A percentile compares a stretch with the other conserved stretches of the same genome.
These are phyloP conservation scores for Donacobius atricapilla DNA, from an alignment of 2,113 vertebrate genomes.

Conservation along the genomic window DNA sequence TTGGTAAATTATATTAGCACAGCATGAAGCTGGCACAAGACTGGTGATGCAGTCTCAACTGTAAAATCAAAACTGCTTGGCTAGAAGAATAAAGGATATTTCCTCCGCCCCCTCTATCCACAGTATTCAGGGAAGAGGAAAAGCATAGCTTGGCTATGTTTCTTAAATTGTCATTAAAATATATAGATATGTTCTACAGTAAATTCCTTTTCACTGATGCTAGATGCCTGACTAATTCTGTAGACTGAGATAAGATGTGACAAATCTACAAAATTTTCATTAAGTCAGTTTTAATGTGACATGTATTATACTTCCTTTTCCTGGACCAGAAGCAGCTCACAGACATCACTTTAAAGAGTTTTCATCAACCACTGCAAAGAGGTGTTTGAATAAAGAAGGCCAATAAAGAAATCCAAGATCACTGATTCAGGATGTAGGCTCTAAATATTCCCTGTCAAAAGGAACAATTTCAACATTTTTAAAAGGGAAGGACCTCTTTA, in stretches of 20 bases:
- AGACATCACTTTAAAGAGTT: not conserved
- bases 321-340: not conserved
- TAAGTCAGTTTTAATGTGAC: not conserved
- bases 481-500: not conserved
- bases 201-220: not conserved
- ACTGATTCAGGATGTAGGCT: not conserved
- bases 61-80: conserved; percentile 1
- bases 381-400: no score
- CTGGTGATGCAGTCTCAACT: not conserved
- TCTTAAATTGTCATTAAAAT: not conserved
- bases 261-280: not conserved
- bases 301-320: not conserved
- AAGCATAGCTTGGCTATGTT: not conserved
- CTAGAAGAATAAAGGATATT: not conserved
- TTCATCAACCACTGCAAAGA: not conserved
- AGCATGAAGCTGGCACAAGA: conserved; percentile 21
- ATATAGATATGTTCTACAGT: not conserved
- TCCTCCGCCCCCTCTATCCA: not conserved
- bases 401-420: not conserved
- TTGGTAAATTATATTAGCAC: conserved; percentile 26
- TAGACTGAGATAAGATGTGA: not conserved
- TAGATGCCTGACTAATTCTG: not conserved
- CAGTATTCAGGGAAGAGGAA: not conserved
- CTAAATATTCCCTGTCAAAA: not conserved
- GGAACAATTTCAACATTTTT: not conserved